phyloP scores from a whole-genome alignment of 2,888 invertebrate species.

The Acleris laterana region DNA sequence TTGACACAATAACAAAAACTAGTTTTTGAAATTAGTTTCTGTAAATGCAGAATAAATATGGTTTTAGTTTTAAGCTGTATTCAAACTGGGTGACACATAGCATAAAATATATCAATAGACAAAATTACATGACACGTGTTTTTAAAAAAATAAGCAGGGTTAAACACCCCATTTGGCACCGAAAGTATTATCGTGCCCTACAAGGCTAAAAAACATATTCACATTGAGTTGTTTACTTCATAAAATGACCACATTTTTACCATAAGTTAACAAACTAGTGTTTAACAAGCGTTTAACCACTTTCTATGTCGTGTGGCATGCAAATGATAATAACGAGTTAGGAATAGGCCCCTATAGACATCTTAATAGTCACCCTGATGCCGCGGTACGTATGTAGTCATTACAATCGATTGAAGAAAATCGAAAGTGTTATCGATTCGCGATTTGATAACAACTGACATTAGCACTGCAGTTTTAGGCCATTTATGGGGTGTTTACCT shows the following conservation, averaged over 20 bases:
- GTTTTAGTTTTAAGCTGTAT: no score
- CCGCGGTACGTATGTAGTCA: constrained; percentile 17
- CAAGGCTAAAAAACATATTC: neutral
- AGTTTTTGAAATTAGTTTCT: no score
- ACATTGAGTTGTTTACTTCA: neutral
- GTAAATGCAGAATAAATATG: no score
- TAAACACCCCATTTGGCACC: no score
- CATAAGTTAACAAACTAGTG: constrained; percentile 4
- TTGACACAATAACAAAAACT: no score
- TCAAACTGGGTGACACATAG: no score
- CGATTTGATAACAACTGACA: constrained; percentile 11
- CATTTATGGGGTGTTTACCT: constrained; percentile 11
- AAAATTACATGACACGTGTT: no score
- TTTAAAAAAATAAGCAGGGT: no score
- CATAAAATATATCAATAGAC: no score
- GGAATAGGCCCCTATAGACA: constrained; percentile 25
- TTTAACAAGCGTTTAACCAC: constrained; percentile 40
- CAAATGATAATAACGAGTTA: constrained; percentile 51
- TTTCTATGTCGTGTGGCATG: constrained; percentile 68
- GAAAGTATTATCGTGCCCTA: no score
- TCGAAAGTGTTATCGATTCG: constrained; percentile 35
- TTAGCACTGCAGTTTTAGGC: constrained; percentile 1
- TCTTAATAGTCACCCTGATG: constrained; percentile 28
- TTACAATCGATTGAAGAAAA: constrained; percentile 31
- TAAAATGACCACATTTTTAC: neutral